phyloP scores from a whole-genome alignment of 2,113 vertebrate species.

The Phylloscopus trochilus region DNA sequence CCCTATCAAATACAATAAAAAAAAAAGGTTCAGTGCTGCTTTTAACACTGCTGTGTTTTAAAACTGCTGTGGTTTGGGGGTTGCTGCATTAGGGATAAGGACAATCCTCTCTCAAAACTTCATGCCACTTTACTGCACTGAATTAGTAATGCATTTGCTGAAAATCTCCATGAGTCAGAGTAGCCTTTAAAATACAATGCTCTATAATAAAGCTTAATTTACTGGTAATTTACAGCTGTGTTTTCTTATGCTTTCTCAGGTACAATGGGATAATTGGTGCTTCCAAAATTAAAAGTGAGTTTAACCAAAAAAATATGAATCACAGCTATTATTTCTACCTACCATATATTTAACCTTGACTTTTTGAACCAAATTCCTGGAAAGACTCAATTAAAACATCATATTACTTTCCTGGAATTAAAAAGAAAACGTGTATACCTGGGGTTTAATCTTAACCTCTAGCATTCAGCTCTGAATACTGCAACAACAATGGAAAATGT shows the following conservation, averaged over 20 bases:
- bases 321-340: constrained; percentile 7
- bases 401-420: background rate
- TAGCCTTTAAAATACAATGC: constrained; percentile 17
- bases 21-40: background rate
- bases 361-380: constrained; percentile 38
- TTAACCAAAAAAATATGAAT: constrained; percentile 3
- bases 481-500: background rate
- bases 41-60: background rate
- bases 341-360: background rate
- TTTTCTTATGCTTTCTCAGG: background rate
- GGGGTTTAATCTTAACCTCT: background rate
- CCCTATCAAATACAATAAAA: background rate
- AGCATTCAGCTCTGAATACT: background rate
- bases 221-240: background rate
- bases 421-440: background rate
- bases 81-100: background rate
- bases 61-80: background rate
- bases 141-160: constrained; percentile 18
- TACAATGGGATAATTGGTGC: background rate
- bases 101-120: constrained; percentile 14
- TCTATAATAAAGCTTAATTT: constrained; percentile 42
- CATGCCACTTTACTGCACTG: background rate
- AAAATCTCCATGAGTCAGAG: constrained; percentile 2
- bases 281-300: constrained; percentile 17
- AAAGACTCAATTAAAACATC: constrained; percentile 16